phyloP scores from a whole-genome alignment of 2,113 vertebrate genomes.

The Ageneiosus marmoratus region DNA sequence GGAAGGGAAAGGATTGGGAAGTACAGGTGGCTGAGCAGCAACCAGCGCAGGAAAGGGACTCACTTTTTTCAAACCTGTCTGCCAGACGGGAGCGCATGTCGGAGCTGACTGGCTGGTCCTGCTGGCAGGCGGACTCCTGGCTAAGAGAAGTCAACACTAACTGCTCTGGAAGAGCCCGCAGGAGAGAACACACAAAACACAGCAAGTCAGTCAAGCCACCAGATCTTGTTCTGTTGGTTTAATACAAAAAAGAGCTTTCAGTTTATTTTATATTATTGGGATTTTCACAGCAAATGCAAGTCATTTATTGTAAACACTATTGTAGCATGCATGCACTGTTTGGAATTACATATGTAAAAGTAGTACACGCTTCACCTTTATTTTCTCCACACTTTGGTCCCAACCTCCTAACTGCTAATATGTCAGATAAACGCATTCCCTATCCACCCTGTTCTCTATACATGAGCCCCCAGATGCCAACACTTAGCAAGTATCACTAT shows the following conservation, averaged over 20 bases:
- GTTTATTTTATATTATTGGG: not conserved
- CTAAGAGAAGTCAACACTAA: slow-evolving; percentile 82
- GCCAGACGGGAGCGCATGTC: slow-evolving; percentile 71
- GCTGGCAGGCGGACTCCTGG: slow-evolving; percentile 71
- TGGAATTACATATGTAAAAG: no score
- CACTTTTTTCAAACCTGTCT: slow-evolving; percentile 82
- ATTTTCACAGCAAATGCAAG: not conserved
- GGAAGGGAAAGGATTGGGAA: slow-evolving; percentile 9
- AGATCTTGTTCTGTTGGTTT: slow-evolving; percentile 31
- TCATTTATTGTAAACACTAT: not conserved
- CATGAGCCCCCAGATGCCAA: no score
- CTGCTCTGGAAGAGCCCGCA: slow-evolving; percentile 72
- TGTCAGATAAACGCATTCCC: no score
- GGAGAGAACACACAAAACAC: slow-evolving; percentile 70
- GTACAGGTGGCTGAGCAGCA: slow-evolving; percentile 45
- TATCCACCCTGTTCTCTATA: no score
- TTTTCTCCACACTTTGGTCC: no score
- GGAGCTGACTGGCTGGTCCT: slow-evolving; percentile 70
- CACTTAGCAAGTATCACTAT: no score
- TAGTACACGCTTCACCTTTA: no score
- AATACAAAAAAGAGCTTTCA: not conserved
- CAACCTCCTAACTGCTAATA: no score
- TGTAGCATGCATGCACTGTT: not conserved
- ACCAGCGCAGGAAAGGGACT: slow-evolving; percentile 68
- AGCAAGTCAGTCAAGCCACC: slow-evolving; percentile 54